These are phyloP conservation scores for Mellivora capensis DNA, from an alignment of 2,113 vertebrate species.

Conservation along the genomic window DNA sequence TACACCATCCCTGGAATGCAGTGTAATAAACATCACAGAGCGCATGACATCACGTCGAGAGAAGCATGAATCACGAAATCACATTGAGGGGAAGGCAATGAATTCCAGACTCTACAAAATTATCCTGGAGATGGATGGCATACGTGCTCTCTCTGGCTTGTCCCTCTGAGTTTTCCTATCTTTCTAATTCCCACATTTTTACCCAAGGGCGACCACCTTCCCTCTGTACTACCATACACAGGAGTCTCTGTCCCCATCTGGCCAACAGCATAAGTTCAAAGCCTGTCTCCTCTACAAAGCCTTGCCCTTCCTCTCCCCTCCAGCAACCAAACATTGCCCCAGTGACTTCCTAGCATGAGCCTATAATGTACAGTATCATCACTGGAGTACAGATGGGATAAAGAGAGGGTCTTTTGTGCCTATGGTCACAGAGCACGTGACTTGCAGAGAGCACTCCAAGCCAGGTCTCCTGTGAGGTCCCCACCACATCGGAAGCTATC, in stretches of 20 bases:
- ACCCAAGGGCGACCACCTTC: too few relatives aligned
- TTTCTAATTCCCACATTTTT: not conserved
- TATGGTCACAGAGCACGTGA: not conserved
- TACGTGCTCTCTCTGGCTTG: not conserved
- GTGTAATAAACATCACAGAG: constrained; percentile 60
- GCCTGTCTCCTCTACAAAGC: not conserved
- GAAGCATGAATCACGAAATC: constrained; percentile 29
- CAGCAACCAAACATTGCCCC: not conserved
- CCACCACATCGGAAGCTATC: not conserved
- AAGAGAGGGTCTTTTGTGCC: not conserved
- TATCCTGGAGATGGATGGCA: constrained; percentile 20
- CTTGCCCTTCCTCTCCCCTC: not conserved
- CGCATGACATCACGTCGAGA: constrained; percentile 68
- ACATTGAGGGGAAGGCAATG: constrained; percentile 56
- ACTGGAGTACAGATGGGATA: not conserved
- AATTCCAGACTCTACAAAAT: constrained; percentile 72
- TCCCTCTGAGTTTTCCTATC: not conserved
- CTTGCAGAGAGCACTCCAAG: not conserved
- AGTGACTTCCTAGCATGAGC: not conserved
- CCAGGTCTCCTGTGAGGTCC: not conserved
- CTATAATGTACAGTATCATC: not conserved
- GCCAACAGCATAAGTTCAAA: not conserved
- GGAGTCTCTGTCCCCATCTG: not conserved
- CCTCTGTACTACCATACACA: not conserved
- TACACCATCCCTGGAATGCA: constrained; percentile 43